These are phyloP conservation scores for Hippocampus mohnikei DNA, from an alignment of 2,113 vertebrate genomes.

Conservation along the genomic window DNA sequence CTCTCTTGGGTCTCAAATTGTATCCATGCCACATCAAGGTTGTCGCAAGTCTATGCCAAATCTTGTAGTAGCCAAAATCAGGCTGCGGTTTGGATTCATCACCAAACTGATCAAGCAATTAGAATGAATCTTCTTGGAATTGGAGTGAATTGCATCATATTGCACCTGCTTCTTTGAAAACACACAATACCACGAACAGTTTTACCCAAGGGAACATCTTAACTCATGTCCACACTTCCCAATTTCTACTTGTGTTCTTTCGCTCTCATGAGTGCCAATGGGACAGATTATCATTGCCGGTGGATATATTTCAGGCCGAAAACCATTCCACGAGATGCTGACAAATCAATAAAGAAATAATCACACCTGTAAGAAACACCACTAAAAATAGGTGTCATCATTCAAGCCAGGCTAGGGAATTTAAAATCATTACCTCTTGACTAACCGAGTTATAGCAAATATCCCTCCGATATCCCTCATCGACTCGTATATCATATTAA, in stretches of 20 bases:
- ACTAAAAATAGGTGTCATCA: slow-evolving; percentile 44
- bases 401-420: slow-evolving; percentile 46
- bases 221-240: slow-evolving; percentile 15
- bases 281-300: slow-evolving; percentile 48
- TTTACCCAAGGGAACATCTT: no score
- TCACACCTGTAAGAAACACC: slow-evolving; percentile 62
- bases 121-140: not conserved
- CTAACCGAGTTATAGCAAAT: slow-evolving; percentile 29
- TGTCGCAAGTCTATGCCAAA: not conserved
- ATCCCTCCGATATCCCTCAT: slow-evolving; percentile 40
- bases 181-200: not conserved
- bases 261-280: slow-evolving; percentile 43
- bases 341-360: slow-evolving; percentile 66
- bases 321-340: slow-evolving; percentile 55
- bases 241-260: slow-evolving; percentile 34
- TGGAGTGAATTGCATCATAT: not conserved
- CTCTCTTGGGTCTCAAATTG: not conserved
- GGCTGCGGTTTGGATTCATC: not conserved
- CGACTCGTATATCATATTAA: slow-evolving; percentile 52
- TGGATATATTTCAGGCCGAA: slow-evolving; percentile 48
- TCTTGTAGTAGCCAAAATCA: not conserved
- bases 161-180: not conserved
- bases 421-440: slow-evolving; percentile 52
- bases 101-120: not conserved
- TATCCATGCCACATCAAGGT: no score